Evolutionary conservation across 2,888 invertebrate genomes (phyloP), one percentile per base, ranked within the genome.

Genomic region (Phoenoteleia sp.): DNA sequence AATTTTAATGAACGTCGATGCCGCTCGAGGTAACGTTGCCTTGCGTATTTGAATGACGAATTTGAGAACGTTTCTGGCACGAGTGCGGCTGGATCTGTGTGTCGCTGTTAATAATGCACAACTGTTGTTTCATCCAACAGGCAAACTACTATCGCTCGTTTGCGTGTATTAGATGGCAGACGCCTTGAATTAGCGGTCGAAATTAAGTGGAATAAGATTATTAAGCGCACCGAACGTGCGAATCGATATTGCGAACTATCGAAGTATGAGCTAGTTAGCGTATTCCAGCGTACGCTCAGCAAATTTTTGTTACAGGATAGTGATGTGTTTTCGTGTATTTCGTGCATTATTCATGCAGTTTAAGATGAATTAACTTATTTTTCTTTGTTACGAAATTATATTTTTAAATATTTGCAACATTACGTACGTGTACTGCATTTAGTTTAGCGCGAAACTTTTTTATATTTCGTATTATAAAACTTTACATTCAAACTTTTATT

Each of bases 171-270:
- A 76, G 66, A 49, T 17, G 47, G 69, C 52, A 76, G 69, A 33
- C 66, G 76, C 66, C 72, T 72, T 54, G 76, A 27, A 52, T 77
- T 52, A 71, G 58, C 52, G 72, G 76, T 58, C 82, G 29, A 82
- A 82, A 82, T 82, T 76, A 77, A 77, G 72, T 66, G 82, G 66
- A 82, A 82, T 77, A 72, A 82, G 76, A 71, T 82, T 82, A 82
- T 71, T 71, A 71, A 71, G 67, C 6, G 52, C 74, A 36, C 25
- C 54, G 60, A 67, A 62, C 74, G 25, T 47, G 56, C 33, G 33
- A 58, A 72, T 80, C 71, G 25, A 80, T 80, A 72, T 39, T 39
- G 47, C 47, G 15, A 25, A 19, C 7, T 3, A 52, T 52, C 52
- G 52, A n/a, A 15, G 25, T 52, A 15, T 25, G 47, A 33, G 47